Percentiles rank a stretch among this genome's conserved stretches.
Conservation (phyloP, 1,140 invertebrate genomes). For the Calephelis virginiensis region DNA sequence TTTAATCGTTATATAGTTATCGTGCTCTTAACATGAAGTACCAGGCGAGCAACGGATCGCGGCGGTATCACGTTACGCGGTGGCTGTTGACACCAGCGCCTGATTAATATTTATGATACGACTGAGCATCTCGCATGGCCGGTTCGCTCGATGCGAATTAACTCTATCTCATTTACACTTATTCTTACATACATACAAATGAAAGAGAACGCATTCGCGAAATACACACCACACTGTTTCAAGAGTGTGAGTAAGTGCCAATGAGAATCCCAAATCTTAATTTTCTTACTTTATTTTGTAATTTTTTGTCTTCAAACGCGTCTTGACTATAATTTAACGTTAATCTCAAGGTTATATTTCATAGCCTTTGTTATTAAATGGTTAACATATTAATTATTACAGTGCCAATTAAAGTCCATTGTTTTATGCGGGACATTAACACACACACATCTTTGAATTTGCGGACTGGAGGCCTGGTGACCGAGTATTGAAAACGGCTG, state of each 20-base stretch:
- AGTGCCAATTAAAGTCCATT: constrained; percentile 1
- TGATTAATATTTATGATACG: constrained; percentile 79
- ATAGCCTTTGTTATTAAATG: constrained; percentile 4
- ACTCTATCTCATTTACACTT: constrained; percentile 52
- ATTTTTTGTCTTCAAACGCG: constrained; percentile 40
- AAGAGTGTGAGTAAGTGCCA: constrained; percentile 66
- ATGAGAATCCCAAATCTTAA: constrained; percentile 72
- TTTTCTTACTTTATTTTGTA: constrained; percentile 53
- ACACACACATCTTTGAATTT: not conserved
- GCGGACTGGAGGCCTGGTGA: not conserved
- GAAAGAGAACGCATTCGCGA: constrained; percentile 49
- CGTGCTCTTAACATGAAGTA: constrained; percentile 54
- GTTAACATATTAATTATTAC: constrained; percentile 9
- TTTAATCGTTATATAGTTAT: constrained; percentile 33
- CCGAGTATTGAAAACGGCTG: constrained; percentile 15
- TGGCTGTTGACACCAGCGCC: constrained; percentile 77
- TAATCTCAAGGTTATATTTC: constrained; percentile 23
- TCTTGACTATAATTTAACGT: constrained; percentile 25
- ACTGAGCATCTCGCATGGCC: constrained; percentile 76
- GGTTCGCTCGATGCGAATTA: constrained; percentile 72
- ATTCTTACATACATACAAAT: constrained; percentile 31
- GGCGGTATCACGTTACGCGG: constrained; percentile 75
- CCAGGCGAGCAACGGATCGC: constrained; percentile 70
- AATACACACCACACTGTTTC: constrained; percentile 56
- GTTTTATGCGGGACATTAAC: not conserved